Base-by-base conservation (phyloP, 2,113 vertebrate genomes). In the Galeopterus variegatus region DNA sequence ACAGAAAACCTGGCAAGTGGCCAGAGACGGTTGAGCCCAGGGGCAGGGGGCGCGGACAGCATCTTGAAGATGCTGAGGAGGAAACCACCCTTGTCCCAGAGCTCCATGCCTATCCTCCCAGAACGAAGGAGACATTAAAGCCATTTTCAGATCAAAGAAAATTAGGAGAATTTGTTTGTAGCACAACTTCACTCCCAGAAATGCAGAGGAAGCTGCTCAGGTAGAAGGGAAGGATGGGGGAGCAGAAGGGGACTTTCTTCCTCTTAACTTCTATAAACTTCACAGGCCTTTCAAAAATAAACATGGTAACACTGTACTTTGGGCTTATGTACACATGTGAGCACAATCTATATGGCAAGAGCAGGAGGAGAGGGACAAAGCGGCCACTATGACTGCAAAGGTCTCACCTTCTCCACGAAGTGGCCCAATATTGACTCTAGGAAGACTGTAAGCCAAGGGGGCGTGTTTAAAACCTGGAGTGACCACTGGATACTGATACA, bases 301-400 rank as follows among this genome's bases (percentile, higher is more conserved):
- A 80, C 21, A 26, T 4, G 2, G 12, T 15, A 8, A 8, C 54
- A 36, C 1, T 36, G 54, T 50, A 6, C 11, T 12, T 12, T 24
- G n/a, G 33, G n/a, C 19, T 31, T 2, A 5, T 33, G n/a, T 50
- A 10, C 14, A 5, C 4, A 12, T 17, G 26, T 50, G 3, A 45
- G 17, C 2, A 28, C 73, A 17, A 8, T 9, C 28, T 0, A 7
- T 14, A 8, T 23, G 8, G 45, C 2, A 41, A 41, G 41, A 4
- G 1, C 73, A 15, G 45, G 48, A 6, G 73, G 3, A 1, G 41
- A 41, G 33, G 67, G 33, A 8, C n/a, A 8, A 69, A 19, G n/a
- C 18, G 33, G 62, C 62, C 18, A 7, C 18, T 6, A 33, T 15
- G 23, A 36, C 41, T 5, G n/a, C n/a, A 4, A 11, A 48, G 41